phyloP scores from a whole-genome alignment of 2,888 invertebrate genomes.

The Barypeithes pellucidus region DNA sequence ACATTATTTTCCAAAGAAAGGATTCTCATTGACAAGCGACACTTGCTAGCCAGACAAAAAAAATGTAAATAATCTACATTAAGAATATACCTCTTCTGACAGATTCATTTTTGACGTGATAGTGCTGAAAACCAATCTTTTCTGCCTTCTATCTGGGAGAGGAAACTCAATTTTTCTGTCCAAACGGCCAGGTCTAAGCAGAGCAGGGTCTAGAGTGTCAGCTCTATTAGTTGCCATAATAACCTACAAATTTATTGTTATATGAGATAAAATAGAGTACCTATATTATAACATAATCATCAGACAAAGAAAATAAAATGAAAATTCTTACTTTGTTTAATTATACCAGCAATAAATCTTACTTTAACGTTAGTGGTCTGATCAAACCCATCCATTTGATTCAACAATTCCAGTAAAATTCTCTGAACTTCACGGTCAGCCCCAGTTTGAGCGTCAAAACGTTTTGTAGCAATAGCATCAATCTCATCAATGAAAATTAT shows the following conservation, averaged over 20 bases:
- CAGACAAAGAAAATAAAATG: too few relatives aligned
- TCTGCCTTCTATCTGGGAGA: conserved; percentile 91
- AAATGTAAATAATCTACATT: not conserved
- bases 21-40: too few relatives aligned
- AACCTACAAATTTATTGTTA: conserved; percentile 67
- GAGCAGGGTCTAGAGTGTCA: conserved; percentile 98
- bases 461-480: conserved; percentile 99
- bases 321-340: too few relatives aligned
- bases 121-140: conserved; percentile 97
- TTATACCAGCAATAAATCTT: conserved; percentile 33
- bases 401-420: conserved; percentile 95
- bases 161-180: conserved; percentile 99
- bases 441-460: conserved; percentile 98
- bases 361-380: conserved; percentile 99
- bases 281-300: too few relatives aligned
- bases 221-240: conserved; percentile 98
- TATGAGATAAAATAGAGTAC: too few relatives aligned
- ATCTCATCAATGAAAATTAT: conserved; percentile 99
- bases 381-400: conserved; percentile 99
- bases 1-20: too few relatives aligned
- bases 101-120: conserved; percentile 98
- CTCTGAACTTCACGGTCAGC: conserved; percentile 99
- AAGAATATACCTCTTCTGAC: conserved; percentile 85
- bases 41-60: too few relatives aligned
- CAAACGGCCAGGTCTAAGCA: conserved; percentile 94